These are phyloP conservation scores for Amblyraja radiata DNA, from an alignment of 2,797 vertebrate species.

Conservation along the genomic window DNA sequence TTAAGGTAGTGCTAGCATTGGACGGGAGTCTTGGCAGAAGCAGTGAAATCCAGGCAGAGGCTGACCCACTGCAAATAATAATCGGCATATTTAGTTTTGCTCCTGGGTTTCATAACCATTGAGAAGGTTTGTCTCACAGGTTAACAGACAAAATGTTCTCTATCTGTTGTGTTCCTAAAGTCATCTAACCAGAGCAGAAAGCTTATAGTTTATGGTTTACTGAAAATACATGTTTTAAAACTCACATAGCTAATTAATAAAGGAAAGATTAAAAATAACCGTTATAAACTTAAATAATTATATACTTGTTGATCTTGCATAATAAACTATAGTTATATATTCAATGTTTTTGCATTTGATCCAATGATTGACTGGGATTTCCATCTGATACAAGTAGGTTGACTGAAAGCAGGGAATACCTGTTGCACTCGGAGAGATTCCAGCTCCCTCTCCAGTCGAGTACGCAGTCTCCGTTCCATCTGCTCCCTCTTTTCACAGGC, in stretches of 20 bases:
- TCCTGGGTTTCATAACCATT: neutral
- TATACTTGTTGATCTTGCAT: neutral
- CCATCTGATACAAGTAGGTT: neutral
- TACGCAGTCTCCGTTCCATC: conserved; percentile 71
- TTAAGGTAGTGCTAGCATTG: no score
- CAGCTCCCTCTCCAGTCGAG: conserved; percentile 70
- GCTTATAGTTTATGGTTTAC: neutral
- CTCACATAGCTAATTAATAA: neutral
- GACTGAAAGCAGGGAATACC: conserved; percentile 48
- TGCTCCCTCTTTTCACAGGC: conserved; percentile 79
- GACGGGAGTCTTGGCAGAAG: no score
- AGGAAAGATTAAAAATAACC: neutral
- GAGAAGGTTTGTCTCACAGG: no score
- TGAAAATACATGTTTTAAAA: neutral
- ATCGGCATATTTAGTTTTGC: neutral
- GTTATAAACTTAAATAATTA: neutral
- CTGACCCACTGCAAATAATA: neutral
- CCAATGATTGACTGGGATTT: neutral
- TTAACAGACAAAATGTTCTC: neutral
- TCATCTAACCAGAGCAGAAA: neutral
- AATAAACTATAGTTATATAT: neutral
- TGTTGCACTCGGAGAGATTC: conserved; percentile 70
- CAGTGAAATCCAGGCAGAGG: no score
- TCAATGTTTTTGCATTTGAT: neutral
- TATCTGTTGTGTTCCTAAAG: neutral